Base-by-base conservation (phyloP, 2,888 invertebrate species). In the Exephanes ischioxanthus region DNA sequence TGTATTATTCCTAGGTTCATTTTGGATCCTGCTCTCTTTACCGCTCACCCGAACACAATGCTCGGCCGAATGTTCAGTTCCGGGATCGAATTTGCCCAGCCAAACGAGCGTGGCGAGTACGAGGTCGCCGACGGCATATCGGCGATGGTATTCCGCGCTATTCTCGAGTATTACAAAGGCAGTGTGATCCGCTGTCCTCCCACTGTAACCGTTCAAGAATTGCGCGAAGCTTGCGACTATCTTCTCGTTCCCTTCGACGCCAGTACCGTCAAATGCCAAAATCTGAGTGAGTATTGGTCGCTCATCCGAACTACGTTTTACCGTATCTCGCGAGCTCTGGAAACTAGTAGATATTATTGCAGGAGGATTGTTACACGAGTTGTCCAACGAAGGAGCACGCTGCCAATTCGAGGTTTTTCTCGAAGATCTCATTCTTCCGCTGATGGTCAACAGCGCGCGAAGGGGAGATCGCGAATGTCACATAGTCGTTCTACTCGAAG, bases 361-460 rank as follows among this genome's bases (percentile, higher is more conserved):
- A 97, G 97, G 98, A 91, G 99, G 99, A 73, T 96, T 99, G 77
- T 96, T 99, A 80, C 99, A 99, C 94, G 99, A 99, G 94, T 95
- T 99, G 72, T 99, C 99, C 63, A 99, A 99, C 94, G 99, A 99
- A 94, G 99, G 99, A n/a, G 99, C 99, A 0, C 96, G 99, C 3
- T 97, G 97, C 87, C 99, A 99, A 94, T 99, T 99, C 94, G 98
- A 99, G 94, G 96, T 97, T 16, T 99, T 99, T 94, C 96, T 99
- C 3, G 99, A 99, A 93, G 97, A 98, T 86, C 95, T 99, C 19
- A 98, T 99, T 89, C 95, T 99, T 77, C 99, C 99, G 0, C 95
- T 99, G 80, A 99, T 99, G 99, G 99, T 99, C 51, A 97, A 97
- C 88, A 97, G 97, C 0, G 98, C 98, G 0, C 96, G 99, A 95